Percentiles rank a stretch among this genome's conserved stretches.
phyloP scores from a whole-genome alignment of 2,888 invertebrate species.

The Acleris holmiana region DNA sequence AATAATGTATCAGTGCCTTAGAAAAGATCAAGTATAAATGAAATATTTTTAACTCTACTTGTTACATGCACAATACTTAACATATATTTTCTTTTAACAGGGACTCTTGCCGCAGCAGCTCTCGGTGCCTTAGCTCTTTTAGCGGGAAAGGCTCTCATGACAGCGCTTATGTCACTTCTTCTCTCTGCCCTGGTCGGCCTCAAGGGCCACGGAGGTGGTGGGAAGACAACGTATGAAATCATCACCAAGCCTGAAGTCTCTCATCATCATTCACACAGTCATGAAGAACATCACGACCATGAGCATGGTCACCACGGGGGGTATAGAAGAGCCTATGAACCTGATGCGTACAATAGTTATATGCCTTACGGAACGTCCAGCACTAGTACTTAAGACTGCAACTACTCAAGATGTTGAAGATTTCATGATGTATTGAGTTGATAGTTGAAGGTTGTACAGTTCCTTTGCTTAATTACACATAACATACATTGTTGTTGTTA shows the following conservation, averaged over 20 bases:
- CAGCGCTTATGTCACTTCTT: constrained; percentile 90
- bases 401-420: not conserved
- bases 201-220: constrained; percentile 88
- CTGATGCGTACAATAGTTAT: constrained; percentile 68
- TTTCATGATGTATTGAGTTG: no score
- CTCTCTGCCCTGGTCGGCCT: constrained; percentile 90
- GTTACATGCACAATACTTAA: not conserved
- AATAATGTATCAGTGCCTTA: no score
- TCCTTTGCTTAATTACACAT: no score
- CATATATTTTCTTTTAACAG: constrained; percentile 55
- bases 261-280: constrained; percentile 88
- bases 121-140: constrained; percentile 89
- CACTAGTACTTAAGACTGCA: constrained; percentile 19
- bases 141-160: constrained; percentile 94
- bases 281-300: constrained; percentile 86
- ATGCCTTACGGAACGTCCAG: constrained; percentile 71
- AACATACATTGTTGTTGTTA: no score
- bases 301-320: constrained; percentile 82
- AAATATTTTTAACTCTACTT: no score
- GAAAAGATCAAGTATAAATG: no score
- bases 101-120: constrained; percentile 89
- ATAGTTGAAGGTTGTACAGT: no score
- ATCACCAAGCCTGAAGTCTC: constrained; percentile 92
- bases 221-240: constrained; percentile 92
- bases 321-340: constrained; percentile 82